Percentiles rank a stretch among this genome's conserved stretches.
Conservation (phyloP, 2,888 invertebrate genomes). For the Caenorhabditis becei region DNA sequence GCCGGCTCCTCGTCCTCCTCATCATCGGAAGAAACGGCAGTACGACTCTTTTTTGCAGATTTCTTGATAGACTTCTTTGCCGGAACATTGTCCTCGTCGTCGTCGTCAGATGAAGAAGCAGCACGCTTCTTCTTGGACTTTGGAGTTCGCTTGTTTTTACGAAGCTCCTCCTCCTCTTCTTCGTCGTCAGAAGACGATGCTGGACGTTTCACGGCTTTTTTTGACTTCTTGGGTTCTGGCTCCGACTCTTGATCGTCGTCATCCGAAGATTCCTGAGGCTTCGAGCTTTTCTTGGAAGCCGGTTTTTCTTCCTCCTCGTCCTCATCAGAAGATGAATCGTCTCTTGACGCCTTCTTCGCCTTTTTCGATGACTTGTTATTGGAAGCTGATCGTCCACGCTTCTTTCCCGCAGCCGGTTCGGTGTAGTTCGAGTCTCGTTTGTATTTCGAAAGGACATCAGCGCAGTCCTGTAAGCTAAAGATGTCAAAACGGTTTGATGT, state of each 20-base stretch:
- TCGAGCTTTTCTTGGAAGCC: neutral
- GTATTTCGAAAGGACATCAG: conserved; percentile 11
- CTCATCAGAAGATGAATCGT: neutral
- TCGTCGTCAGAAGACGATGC: no score
- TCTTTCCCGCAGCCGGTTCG: neutral
- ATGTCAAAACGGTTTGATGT: neutral
- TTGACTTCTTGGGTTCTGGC: neutral
- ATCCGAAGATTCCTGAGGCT: neutral
- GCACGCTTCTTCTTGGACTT: neutral
- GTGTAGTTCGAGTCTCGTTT: neutral
- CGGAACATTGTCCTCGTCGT: neutral
- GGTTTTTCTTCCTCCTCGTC: neutral
- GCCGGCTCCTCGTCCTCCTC: conserved; percentile 13
- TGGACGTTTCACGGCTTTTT: neutral
- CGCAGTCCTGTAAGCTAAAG: conserved; percentile 20
- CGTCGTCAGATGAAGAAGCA: conserved; percentile 5
- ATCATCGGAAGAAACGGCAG: neutral
- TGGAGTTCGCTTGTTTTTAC: neutral
- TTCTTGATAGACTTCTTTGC: no score
- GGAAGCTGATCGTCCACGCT: neutral
- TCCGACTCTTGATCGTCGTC: neutral
- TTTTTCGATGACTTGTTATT: no score
- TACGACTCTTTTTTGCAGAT: neutral
- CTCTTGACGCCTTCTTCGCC: neutral
- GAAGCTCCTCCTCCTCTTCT: neutral